Evolutionary conservation across 2,888 invertebrate genomes (phyloP).

Genomic region (Hedya salicella): DNA sequence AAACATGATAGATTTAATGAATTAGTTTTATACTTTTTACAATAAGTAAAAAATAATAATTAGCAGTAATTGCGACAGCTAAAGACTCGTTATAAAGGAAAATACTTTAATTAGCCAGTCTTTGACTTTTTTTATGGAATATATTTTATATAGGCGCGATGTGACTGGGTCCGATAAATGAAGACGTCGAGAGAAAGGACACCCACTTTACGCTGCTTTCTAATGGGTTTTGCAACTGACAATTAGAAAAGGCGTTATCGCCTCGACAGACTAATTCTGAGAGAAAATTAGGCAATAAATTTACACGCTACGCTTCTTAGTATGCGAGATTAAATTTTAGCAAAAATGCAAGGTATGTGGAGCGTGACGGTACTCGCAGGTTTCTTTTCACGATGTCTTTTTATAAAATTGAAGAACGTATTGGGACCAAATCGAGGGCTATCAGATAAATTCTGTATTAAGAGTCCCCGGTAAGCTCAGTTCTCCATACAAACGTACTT

Average conservation of each 20-base stretch:
- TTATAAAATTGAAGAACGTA: slow-evolving; percentile 9
- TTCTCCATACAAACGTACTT: too few relatives aligned
- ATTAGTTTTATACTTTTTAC: too few relatives aligned
- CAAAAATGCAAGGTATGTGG: slow-evolving; percentile 32
- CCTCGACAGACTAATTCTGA: slow-evolving; percentile 25
- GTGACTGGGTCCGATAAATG: background rate
- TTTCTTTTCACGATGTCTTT: slow-evolving; percentile 27
- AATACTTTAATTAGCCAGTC: background rate
- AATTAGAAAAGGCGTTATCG: slow-evolving; percentile 36
- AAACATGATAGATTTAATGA: too few relatives aligned
- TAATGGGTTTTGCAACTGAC: slow-evolving; percentile 30
- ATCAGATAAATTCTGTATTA: background rate
- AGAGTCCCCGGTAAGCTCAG: too few relatives aligned
- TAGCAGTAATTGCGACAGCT: background rate
- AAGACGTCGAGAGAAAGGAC: slow-evolving; percentile 13
- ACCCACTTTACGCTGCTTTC: slow-evolving; percentile 22
- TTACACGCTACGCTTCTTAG: slow-evolving; percentile 41
- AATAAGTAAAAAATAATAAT: too few relatives aligned
- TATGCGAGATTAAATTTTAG: slow-evolving; percentile 35
- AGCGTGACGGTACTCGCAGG: slow-evolving; percentile 32
- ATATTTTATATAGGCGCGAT: background rate
- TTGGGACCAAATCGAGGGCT: background rate
- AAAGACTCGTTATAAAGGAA: background rate
- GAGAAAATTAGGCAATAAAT: slow-evolving; percentile 43
- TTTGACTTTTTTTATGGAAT: background rate